Evolutionary conservation across 2,888 invertebrate species (phyloP).

Genomic region (Clunio marinus): DNA sequence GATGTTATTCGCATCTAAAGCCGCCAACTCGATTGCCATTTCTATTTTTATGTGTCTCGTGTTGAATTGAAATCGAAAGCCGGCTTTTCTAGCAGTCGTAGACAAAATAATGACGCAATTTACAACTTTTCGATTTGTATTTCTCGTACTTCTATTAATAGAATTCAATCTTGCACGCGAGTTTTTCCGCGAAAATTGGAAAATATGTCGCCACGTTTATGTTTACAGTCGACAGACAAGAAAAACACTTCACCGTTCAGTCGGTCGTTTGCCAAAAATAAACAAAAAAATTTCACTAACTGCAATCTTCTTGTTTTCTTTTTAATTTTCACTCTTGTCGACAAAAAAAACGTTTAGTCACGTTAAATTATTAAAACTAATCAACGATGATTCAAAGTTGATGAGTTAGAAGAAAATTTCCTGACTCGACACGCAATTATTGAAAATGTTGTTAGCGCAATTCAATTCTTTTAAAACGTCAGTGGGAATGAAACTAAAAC

Average conservation of each 20-base stretch:
- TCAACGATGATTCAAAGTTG: not conserved
- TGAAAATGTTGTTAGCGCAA: no score
- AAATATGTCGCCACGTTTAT: not conserved
- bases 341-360: not conserved
- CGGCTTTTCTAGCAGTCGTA: not conserved
- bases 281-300: not conserved
- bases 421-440: not conserved
- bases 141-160: no score
- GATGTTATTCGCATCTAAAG: not conserved
- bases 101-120: conserved; percentile 30
- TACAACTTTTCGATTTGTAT: not conserved
- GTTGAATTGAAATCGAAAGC: conserved; percentile 21
- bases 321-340: no score
- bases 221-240: not conserved
- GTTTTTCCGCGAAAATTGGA: conserved; percentile 11
- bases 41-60: not conserved
- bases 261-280: not conserved
- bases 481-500: no score
- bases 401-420: not conserved
- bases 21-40: not conserved
- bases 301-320: not conserved
- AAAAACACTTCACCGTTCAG: not conserved
- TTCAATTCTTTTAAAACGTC: no score
- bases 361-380: not conserved
- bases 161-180: not conserved